Conservation (phyloP, 2,797 vertebrate genomes). For the Mareca strepera region DNA sequence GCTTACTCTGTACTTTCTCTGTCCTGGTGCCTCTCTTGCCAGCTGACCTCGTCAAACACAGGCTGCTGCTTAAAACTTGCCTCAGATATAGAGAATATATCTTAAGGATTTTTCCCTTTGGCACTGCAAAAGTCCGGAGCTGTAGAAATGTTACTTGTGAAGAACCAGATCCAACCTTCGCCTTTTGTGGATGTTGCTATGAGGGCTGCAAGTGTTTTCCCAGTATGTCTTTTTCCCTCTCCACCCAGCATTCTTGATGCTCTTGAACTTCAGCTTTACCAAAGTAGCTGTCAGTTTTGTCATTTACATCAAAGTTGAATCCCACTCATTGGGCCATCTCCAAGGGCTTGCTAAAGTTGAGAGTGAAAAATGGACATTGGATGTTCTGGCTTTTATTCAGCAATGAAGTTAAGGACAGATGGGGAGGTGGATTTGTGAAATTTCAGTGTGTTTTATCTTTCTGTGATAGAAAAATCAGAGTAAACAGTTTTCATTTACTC, state of each 20-base stretch:
- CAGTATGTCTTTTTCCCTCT: too few relatives aligned
- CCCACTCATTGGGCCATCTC: not conserved
- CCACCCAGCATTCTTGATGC: too few relatives aligned
- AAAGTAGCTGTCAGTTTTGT: not conserved
- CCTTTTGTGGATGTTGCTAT: not conserved
- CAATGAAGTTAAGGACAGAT: not conserved
- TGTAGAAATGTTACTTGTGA: not conserved
- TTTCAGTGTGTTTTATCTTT: not conserved
- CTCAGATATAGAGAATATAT: too few relatives aligned
- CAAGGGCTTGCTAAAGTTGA: not conserved
- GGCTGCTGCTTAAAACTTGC: not conserved
- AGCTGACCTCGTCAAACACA: not conserved
- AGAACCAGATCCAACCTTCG: not conserved
- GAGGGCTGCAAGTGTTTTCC: not conserved
- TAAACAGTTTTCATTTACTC: not conserved
- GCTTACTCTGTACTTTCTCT: too few relatives aligned
- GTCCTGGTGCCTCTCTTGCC: not conserved
- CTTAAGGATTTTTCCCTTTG: not conserved
- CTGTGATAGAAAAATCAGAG: not conserved
- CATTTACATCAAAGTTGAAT: not conserved
- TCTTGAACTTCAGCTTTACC: not conserved
- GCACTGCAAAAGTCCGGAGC: too few relatives aligned
- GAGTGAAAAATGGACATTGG: rapidly evolving
- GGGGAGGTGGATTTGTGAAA: not conserved
- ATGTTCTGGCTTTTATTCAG: not conserved